A percentile compares a stretch with the other conserved stretches of the same genome.
Evolutionary conservation across 1,140 invertebrate species (phyloP).

Genomic region (Heterodera carotae): DNA sequence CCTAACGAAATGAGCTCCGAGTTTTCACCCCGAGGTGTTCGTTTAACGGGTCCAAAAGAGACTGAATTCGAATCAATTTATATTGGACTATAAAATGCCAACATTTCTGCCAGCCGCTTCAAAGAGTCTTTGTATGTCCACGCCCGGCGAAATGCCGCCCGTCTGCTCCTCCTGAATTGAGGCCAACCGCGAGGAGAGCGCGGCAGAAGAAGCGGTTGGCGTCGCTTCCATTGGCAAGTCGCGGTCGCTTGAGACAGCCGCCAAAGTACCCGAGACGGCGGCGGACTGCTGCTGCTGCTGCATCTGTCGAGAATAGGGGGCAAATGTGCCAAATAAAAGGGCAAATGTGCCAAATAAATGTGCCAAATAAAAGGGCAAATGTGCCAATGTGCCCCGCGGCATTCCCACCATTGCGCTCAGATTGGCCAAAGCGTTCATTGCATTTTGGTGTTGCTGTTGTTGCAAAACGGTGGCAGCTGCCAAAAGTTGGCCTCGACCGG

Average conservation of each 20-base stretch:
- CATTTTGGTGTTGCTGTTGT: conserved; percentile 26
- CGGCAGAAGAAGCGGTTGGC: conserved; percentile 33
- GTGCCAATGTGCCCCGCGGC: background rate
- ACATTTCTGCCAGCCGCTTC: conserved; percentile 32
- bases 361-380: too few species aligned
- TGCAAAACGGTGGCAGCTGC: conserved; percentile 8
- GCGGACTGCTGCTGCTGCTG: conserved; percentile 16
- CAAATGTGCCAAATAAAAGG: background rate
- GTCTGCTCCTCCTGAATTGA: conserved; percentile 31
- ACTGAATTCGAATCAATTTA: too few species aligned
- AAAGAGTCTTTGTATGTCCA: conserved; percentile 1
- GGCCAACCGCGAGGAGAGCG: conserved; percentile 34
- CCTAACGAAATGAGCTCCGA: background rate
- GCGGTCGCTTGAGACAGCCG: too few species aligned
- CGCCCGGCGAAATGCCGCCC: background rate
- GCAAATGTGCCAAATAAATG: background rate
- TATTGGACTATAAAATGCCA: background rate
- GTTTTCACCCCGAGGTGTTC: too few species aligned
- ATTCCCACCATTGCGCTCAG: conserved; percentile 11
- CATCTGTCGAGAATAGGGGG: background rate
- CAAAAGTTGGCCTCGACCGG: conserved; percentile 25
- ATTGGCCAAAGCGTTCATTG: conserved; percentile 19
- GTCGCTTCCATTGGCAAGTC: conserved; percentile 18
- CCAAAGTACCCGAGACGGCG: background rate
- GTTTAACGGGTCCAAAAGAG: too few species aligned